phyloP scores from a whole-genome alignment of 2,888 invertebrate species.

The Oegoconia quadripuncta region DNA sequence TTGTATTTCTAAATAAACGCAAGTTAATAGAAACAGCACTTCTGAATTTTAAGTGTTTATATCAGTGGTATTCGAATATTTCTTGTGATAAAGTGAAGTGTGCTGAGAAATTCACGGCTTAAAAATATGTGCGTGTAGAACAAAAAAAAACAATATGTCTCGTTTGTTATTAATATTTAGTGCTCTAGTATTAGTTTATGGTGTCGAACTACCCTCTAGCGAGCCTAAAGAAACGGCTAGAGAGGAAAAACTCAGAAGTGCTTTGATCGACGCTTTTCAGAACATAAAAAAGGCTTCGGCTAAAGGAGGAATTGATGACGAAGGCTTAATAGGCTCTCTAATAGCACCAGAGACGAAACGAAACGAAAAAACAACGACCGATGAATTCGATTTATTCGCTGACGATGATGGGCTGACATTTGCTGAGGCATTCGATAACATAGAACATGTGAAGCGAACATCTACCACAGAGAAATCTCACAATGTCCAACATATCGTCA shows the following conservation, averaged over 20 bases:
- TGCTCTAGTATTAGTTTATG: slow-evolving; percentile 45
- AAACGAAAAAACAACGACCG: slow-evolving; percentile 44
- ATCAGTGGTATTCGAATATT: no score
- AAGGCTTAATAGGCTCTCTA: slow-evolving; percentile 56
- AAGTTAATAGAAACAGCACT: no score
- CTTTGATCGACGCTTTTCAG: slow-evolving; percentile 69
- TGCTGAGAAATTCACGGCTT: no score
- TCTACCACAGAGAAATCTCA: slow-evolving; percentile 64
- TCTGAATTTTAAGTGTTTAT: no score
- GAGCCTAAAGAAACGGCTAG: slow-evolving; percentile 53
- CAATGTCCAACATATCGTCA: slow-evolving; percentile 70
- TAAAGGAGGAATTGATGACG: slow-evolving; percentile 58
- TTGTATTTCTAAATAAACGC: no score
- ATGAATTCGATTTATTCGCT: slow-evolving; percentile 57
- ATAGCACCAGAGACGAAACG: slow-evolving; percentile 32
- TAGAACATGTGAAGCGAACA: slow-evolving; percentile 37
- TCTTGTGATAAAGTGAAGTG: no score
- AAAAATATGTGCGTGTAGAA: slow-evolving; percentile 51
- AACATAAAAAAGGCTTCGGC: slow-evolving; percentile 66
- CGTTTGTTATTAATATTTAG: slow-evolving; percentile 53
- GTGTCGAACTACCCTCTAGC: slow-evolving; percentile 42
- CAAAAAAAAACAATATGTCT: slow-evolving; percentile 46
- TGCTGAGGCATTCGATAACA: slow-evolving; percentile 51
- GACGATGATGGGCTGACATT: slow-evolving; percentile 67
- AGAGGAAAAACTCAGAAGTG: slow-evolving; percentile 66